Evolutionary conservation across 2,797 vertebrate species (phyloP).

Genomic region (Allochrocebus solatus): DNA sequence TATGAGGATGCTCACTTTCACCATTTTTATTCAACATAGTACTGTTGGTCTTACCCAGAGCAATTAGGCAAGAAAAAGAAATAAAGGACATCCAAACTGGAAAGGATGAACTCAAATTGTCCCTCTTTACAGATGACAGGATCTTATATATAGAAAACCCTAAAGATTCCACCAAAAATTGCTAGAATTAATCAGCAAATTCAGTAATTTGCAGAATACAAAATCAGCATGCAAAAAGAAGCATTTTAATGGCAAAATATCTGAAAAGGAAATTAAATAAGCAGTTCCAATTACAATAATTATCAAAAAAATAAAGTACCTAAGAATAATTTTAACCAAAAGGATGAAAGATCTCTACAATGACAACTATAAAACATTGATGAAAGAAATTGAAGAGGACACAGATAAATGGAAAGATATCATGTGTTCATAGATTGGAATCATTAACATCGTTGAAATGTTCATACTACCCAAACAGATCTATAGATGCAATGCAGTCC

Average conservation of each 20-base stretch:
- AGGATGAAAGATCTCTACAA: neutral
- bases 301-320: neutral
- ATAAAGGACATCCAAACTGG: neutral
- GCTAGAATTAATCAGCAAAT: neutral
- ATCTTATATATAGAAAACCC: neutral
- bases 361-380: neutral
- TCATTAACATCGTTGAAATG: neutral
- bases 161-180: neutral
- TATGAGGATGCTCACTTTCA: neutral
- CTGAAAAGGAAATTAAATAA: neutral
- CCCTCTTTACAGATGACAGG: neutral
- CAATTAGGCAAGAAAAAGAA: neutral
- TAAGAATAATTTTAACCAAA: neutral
- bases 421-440: neutral
- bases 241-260: neutral
- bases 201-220: neutral
- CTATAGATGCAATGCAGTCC: no score
- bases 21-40: neutral
- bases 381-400: neutral
- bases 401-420: neutral
- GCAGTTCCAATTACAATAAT: neutral
- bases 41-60: neutral
- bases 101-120: neutral
- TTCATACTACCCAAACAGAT: no score
- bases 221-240: neutral